These are phyloP conservation scores for Tanaodytes sp. DNA, from an alignment of 2,888 invertebrate species.

Conservation along the genomic window DNA sequence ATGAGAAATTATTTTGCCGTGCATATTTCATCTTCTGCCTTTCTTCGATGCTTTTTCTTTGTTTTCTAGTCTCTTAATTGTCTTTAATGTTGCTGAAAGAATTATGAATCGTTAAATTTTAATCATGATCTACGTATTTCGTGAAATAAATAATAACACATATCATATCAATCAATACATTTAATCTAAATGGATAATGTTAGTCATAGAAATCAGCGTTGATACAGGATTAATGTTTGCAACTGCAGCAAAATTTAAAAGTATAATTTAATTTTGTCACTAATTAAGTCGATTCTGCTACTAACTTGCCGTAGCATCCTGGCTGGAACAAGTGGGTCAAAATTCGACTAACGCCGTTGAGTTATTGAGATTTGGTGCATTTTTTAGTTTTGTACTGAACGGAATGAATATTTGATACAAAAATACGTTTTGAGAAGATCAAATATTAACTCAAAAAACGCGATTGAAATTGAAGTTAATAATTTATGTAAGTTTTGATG, in stretches of 20 bases:
- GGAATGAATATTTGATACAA: slow-evolving; percentile 45
- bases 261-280: slow-evolving; percentile 35
- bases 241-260: slow-evolving; percentile 33
- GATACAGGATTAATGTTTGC: slow-evolving; percentile 30
- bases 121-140: slow-evolving; percentile 37
- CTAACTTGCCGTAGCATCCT: slow-evolving; percentile 16
- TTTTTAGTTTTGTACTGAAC: slow-evolving; percentile 12
- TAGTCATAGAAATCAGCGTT: slow-evolving; percentile 28
- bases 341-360: slow-evolving; percentile 23
- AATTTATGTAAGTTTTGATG: no score
- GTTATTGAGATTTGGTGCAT: slow-evolving; percentile 9
- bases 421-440: no score
- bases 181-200: slow-evolving; percentile 21
- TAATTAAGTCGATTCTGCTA: slow-evolving; percentile 38
- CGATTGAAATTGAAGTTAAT: no score
- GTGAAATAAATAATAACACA: slow-evolving; percentile 34
- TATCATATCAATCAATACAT: slow-evolving; percentile 42
- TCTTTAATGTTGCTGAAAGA: slow-evolving; percentile 42
- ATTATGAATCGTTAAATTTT: slow-evolving; percentile 43
- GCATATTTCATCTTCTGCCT: slow-evolving; percentile 48
- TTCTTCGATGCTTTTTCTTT: slow-evolving; percentile 47
- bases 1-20: slow-evolving; percentile 49
- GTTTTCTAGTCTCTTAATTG: slow-evolving; percentile 46
- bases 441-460: no score
- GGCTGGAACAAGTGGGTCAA: slow-evolving; percentile 25